phyloP scores from a whole-genome alignment of 1,140 invertebrate species.

The Nasonia vitripennis region DNA sequence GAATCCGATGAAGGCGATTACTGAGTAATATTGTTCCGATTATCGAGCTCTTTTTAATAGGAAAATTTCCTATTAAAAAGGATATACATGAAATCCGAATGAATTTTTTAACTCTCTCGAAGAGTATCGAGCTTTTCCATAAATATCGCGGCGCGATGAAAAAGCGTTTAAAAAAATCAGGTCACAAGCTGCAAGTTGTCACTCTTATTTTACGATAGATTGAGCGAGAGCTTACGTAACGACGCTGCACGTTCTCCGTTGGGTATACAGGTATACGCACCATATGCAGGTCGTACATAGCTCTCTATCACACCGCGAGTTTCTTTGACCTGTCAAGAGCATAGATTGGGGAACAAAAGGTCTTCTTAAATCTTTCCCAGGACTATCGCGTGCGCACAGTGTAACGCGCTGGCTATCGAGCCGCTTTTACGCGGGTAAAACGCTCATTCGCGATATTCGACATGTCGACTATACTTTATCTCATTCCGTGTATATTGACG shows the following conservation, averaged over 20 bases:
- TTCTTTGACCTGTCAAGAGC: conserved; percentile 32
- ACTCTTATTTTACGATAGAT: background rate
- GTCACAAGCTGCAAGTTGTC: background rate
- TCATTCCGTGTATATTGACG: background rate
- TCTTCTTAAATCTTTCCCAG: conserved; percentile 10
- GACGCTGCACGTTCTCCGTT: background rate
- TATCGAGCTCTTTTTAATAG: background rate
- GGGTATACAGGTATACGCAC: no score
- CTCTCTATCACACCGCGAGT: background rate
- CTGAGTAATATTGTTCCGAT: background rate
- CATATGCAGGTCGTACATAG: no score
- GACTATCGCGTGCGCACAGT: background rate
- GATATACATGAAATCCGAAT: no score
- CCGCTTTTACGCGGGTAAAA: background rate
- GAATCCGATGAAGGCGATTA: conserved; percentile 9
- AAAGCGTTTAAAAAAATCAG: background rate
- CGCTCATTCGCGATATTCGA: background rate
- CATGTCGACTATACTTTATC: background rate
- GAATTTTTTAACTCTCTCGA: no score
- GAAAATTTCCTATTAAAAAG: no score
- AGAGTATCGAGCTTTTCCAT: no score
- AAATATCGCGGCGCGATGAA: background rate
- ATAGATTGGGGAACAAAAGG: conserved; percentile 19
- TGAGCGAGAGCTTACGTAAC: background rate
- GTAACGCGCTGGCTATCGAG: background rate